Evolutionary conservation across 2,888 invertebrate genomes (phyloP).

Genomic region (Xestobium rufovillosum): DNA sequence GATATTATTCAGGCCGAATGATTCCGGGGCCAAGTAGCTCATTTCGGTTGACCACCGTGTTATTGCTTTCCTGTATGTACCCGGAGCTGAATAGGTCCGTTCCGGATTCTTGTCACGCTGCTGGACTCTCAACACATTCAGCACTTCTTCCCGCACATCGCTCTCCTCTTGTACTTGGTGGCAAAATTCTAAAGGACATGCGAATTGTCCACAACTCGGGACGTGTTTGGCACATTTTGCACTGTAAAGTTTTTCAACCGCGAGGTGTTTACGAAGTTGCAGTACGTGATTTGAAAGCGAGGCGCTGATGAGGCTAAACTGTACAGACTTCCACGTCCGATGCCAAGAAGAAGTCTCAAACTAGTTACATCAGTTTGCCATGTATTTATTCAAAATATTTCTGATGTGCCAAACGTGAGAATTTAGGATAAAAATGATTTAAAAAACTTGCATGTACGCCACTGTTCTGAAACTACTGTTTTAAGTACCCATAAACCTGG

Average conservation of each 20-base stretch:
- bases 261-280: slow-evolving; percentile 29
- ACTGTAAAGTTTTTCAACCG: slow-evolving; percentile 32
- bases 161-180: no score
- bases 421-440: no score
- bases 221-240: slow-evolving; percentile 32
- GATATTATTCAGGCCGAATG: slow-evolving; percentile 38
- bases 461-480: no score
- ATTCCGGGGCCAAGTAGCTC: slow-evolving; percentile 36
- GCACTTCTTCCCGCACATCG: slow-evolving; percentile 34
- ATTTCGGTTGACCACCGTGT: slow-evolving; percentile 41
- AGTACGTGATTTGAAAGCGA: slow-evolving; percentile 29
- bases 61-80: slow-evolving; percentile 31
- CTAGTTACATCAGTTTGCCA: no score
- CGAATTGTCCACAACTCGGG: slow-evolving; percentile 30
- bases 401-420: no score
- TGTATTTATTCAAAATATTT: no score
- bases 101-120: slow-evolving; percentile 34
- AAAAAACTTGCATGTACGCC: no score
- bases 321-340: slow-evolving; percentile 5
- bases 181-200: slow-evolving; percentile 31
- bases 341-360: no score
- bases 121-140: slow-evolving; percentile 33
- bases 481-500: no score
- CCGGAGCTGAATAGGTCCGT: slow-evolving; percentile 23
- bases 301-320: slow-evolving; percentile 10